Evolutionary conservation across 2,888 invertebrate species (phyloP), one percentile per base, ranked within the genome.

Genomic region (Trilocha varians): DNA sequence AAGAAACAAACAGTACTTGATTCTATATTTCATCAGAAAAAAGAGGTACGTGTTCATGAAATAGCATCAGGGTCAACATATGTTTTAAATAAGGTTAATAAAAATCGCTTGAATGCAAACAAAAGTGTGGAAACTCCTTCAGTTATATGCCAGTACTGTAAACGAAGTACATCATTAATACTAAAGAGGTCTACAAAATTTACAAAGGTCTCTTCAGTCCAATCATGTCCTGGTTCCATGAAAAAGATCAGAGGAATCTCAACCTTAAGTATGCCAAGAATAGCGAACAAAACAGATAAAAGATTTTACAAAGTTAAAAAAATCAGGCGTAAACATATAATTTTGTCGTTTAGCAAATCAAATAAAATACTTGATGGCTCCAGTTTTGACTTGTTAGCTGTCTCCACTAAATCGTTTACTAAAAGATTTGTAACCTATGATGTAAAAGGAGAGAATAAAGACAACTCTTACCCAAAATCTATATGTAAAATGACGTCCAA

Each of bases 241-340:
- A 75, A 62, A 45, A 56, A 65, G 44, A 42, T 65, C 2, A 69
- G 56, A 58, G 53, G 78, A 4, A 65, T 82, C 43, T 82, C 84
- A 6, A 79, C 82, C 0, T 52, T 82, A 13, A 84, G 77, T 38
- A 66, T 83, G 15, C 84, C 83, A 6, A 70, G 70, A 53, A 68
- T 66, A 45, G 50, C 67, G 16, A 62, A 55, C 39, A 53, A 53
- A 2, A 43, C 41, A 33, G 43, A 47, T 4, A 48, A 49, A 18
- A 51, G 48, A 18, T 43, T 47, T 33, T 44, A 49, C 25, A 58
- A 53, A 46, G 41, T 53, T 9, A 60, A 55, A 17, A 65, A 55
- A 40, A 42, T 43, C 2, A 57, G 56, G 37, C 48, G 47, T 9
- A 62, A 56, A 16, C 63, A 71, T 45, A 33, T 62, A 17, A 42